Percentiles rank a stretch among this genome's conserved stretches.
phyloP scores from a whole-genome alignment of 1,140 invertebrate species.

The Leptinotarsa texana region DNA sequence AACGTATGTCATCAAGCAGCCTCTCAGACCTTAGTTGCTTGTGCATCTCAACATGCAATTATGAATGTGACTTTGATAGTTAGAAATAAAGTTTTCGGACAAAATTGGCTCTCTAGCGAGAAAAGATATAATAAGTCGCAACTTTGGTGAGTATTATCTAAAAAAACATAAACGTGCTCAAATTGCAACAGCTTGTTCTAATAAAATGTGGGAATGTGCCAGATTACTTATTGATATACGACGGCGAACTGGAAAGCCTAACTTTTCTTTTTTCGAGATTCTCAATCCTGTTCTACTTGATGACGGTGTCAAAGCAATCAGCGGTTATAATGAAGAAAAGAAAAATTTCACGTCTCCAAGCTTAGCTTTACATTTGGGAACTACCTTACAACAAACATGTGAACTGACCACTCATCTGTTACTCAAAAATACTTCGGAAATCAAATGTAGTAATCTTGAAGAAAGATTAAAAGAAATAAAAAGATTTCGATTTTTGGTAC shows the following conservation, averaged over 20 bases:
- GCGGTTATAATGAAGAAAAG: no score
- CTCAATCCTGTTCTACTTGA: neutral
- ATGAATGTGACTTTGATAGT: neutral
- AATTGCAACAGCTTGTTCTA: no score
- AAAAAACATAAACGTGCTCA: no score
- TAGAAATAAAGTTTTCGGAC: constrained; percentile 1
- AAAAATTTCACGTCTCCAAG: no score
- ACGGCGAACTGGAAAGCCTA: neutral
- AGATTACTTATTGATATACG: neutral
- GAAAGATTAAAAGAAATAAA: neutral
- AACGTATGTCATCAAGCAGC: neutral
- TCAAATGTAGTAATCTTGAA: neutral
- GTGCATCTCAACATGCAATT: neutral
- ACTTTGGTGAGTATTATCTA: no score
- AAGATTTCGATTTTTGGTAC: neutral
- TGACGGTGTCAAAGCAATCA: neutral
- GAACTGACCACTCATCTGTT: constrained; percentile 5
- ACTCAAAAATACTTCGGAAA: neutral
- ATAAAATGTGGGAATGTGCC: no score
- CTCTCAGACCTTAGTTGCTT: constrained; percentile 9
- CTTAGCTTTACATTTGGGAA: no score
- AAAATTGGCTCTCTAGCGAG: neutral
- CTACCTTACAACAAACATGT: neutral
- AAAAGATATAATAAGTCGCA: neutral
- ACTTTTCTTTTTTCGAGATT: constrained; percentile 4